Conservation (phyloP, 2,888 invertebrate species). For the Parochlus steinenii region DNA sequence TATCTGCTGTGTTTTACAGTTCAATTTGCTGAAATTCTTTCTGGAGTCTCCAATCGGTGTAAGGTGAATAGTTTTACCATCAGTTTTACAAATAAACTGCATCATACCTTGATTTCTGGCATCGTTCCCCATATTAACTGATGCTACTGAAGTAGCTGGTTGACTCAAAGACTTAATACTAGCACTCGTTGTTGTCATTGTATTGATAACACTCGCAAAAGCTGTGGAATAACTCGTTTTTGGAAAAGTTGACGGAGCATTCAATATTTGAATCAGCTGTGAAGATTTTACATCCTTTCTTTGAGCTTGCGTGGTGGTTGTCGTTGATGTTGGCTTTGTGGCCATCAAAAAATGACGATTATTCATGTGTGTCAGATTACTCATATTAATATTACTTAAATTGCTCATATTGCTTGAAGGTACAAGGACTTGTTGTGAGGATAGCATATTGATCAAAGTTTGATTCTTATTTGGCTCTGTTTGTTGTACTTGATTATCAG, state of each 20-base stretch:
- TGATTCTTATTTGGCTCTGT: slow-evolving; percentile 7
- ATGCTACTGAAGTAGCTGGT: not conserved
- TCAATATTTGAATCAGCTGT: slow-evolving; percentile 12
- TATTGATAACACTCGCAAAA: slow-evolving; percentile 1
- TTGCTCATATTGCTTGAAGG: slow-evolving; percentile 7
- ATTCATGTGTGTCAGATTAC: not conserved
- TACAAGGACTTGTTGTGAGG: slow-evolving; percentile 8
- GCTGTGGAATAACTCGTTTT: slow-evolving; percentile 4
- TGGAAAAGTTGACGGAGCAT: slow-evolving; percentile 11
- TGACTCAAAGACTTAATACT: slow-evolving; percentile 2
- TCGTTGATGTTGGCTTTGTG: not conserved
- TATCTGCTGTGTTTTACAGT: slow-evolving; percentile 10
- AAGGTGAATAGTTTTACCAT: slow-evolving; percentile 39
- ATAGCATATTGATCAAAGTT: slow-evolving; percentile 10
- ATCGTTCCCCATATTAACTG: slow-evolving; percentile 22
- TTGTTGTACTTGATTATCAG: not conserved
- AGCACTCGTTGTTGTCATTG: not conserved
- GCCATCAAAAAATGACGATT: not conserved
- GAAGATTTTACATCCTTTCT: no score
- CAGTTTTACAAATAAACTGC: slow-evolving; percentile 47
- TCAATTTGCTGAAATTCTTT: slow-evolving; percentile 33
- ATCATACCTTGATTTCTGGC: slow-evolving; percentile 36
- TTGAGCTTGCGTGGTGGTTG: not conserved
- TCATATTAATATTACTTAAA: slow-evolving; percentile 3
- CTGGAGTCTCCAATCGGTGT: slow-evolving; percentile 37